Percentiles rank a stretch among this genome's conserved stretches.
Evolutionary conservation across 2,113 vertebrate genomes (phyloP).

Genomic region (Cyanoderma ruficeps): DNA sequence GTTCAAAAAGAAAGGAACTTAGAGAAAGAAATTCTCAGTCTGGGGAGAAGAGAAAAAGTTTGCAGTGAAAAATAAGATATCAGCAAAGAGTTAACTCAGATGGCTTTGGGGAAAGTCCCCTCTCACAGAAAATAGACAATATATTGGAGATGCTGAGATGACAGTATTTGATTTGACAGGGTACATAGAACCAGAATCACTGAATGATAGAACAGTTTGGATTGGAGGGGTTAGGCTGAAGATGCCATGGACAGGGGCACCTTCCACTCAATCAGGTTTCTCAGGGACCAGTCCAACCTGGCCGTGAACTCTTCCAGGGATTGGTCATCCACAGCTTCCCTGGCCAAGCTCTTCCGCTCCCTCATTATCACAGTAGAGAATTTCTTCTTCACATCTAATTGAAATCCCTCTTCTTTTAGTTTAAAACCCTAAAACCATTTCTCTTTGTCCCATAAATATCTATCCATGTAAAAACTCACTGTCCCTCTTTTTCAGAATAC

Average conservation of each 20-base stretch:
- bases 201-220: not conserved
- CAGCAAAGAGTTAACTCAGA: not conserved
- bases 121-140: not conserved
- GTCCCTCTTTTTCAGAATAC: not conserved
- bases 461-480: not conserved
- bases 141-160: not conserved
- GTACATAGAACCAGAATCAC: not conserved
- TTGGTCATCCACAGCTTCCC: not conserved
- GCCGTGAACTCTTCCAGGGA: not conserved
- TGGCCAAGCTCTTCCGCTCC: not conserved
- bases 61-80: not conserved
- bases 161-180: not conserved
- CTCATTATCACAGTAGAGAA: not conserved
- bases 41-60: not conserved
- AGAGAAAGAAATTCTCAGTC: not conserved
- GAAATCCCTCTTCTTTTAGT: not conserved
- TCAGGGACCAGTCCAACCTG: rapidly evolving
- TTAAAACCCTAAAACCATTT: not conserved
- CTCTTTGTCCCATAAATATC: not conserved
- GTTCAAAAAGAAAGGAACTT: not conserved
- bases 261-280: not conserved
- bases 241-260: not conserved
- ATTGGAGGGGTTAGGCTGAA: not conserved
- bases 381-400: not conserved
- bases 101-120: not conserved